Percentiles rank a stretch among this genome's conserved stretches.
phyloP scores from a whole-genome alignment of 2,113 vertebrate species.

The Centropus unirufus region DNA sequence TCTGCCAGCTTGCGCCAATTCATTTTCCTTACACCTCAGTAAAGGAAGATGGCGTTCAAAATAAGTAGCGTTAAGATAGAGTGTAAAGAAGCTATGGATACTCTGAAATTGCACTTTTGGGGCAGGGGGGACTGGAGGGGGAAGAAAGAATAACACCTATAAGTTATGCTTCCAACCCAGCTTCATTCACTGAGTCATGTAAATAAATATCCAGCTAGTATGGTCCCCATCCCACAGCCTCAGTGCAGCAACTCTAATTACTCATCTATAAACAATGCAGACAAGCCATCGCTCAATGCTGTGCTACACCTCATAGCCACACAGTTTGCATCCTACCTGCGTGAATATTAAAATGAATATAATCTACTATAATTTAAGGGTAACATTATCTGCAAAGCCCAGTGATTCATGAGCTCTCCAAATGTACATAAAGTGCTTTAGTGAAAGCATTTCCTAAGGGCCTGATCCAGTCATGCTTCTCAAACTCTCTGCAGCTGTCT shows the following conservation, averaged over 20 bases:
- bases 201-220: constrained; percentile 73
- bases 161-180: constrained; percentile 67
- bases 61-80: background rate
- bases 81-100: background rate
- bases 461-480: constrained; percentile 58
- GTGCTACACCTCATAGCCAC: background rate
- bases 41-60: constrained; percentile 33
- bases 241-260: constrained; percentile 33
- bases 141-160: constrained; percentile 61
- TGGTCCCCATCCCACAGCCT: constrained; percentile 47
- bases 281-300: constrained; percentile 53
- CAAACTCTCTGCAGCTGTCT: constrained; percentile 41
- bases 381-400: constrained; percentile 35
- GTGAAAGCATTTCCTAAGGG: constrained; percentile 64
- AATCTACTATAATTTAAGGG: constrained; percentile 30
- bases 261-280: constrained; percentile 64
- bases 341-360: constrained; percentile 56
- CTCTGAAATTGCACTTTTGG: constrained; percentile 37
- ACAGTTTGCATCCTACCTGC: constrained; percentile 50
- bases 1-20: constrained; percentile 8
- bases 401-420: constrained; percentile 14
- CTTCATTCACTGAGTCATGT: constrained; percentile 54
- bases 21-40: constrained; percentile 42
- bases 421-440: constrained; percentile 51
- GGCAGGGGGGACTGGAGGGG: background rate